These are phyloP conservation scores for Trematomus loennbergii DNA, from an alignment of 2,113 vertebrate species.

Conservation along the genomic window DNA sequence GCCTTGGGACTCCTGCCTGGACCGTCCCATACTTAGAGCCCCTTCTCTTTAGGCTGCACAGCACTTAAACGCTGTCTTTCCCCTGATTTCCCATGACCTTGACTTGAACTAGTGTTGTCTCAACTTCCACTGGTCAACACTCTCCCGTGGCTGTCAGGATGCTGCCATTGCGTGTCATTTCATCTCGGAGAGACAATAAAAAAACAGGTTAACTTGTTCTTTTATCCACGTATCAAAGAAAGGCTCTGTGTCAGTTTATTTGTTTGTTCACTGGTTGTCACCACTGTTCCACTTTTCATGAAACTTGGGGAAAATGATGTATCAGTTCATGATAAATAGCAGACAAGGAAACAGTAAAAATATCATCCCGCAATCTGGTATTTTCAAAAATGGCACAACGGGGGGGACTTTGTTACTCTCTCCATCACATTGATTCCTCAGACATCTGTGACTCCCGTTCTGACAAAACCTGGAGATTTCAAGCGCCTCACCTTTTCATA, in stretches of 20 bases:
- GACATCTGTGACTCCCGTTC: slow-evolving; percentile 51
- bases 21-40: slow-evolving; percentile 67
- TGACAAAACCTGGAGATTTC: slow-evolving; percentile 69
- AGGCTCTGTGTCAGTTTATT: slow-evolving; percentile 53
- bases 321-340: slow-evolving; percentile 52
- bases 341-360: slow-evolving; percentile 43
- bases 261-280: slow-evolving; percentile 69
- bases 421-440: slow-evolving; percentile 63
- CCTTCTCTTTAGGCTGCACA: slow-evolving; percentile 63
- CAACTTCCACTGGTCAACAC: slow-evolving; percentile 44
- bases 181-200: background rate
- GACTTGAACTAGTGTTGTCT: slow-evolving; percentile 38
- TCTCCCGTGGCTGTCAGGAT: background rate
- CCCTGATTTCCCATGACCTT: slow-evolving; percentile 64
- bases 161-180: slow-evolving; percentile 15
- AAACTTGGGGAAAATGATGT: slow-evolving; percentile 61
- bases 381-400: slow-evolving; percentile 73
- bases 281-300: slow-evolving; percentile 63
- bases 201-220: slow-evolving; percentile 38
- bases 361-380: slow-evolving; percentile 55
- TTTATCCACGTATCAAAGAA: slow-evolving; percentile 50
- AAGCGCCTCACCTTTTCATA: slow-evolving; percentile 69
- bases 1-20: slow-evolving; percentile 66
- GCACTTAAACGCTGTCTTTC: slow-evolving; percentile 62
- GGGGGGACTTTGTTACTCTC: slow-evolving; percentile 58